Evolutionary conservation across 2,888 invertebrate genomes (phyloP), one percentile per base, ranked within the genome.

Genomic region (Stenotaenia linearis): DNA sequence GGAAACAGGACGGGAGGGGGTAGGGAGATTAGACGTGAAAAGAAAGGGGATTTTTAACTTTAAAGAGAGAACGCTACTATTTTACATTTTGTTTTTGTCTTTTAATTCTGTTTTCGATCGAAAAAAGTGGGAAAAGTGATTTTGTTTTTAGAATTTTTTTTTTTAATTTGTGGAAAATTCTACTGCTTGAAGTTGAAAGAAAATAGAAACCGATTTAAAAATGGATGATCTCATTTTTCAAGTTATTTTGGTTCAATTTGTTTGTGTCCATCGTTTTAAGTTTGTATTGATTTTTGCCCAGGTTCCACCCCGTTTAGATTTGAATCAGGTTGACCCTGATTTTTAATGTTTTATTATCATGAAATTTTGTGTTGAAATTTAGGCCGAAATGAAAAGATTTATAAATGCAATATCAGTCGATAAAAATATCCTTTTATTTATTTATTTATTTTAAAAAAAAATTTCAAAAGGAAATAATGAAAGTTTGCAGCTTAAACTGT

Each of bases 181-280:
- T n/a, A n/a, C n/a, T 50, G 50, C 18, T n/a, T 5, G 18, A 50
- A 18, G 7, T 7, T 3, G 21, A 50, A 50, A 50, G 50, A 18
- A 50, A 50, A 50, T 50, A 28, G 28, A 69, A 69, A 12, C 69
- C 28, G 69, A 50, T 50, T 69, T 69, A 69, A 69, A 69, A 69
- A 69, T 69, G 69, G 69, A 69, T 69, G 69, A 69, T 69, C 69
- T 69, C 69, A 69, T 69, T 69, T 69, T 69, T 69, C 69, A 69
- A 50, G 50, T 50, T 50, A 50, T 50, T 50, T 50, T 50, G 50
- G 69, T 69, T 69, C 69, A 69, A 69, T 69, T 69, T 69, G 69
- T 69, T 69, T 69, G 69, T 69, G 69, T 69, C 69, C 69, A 69
- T 69, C 69, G 69, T 69, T 69, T 69, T 69, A 69, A 69, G 69